Conservation (phyloP, 2,113 vertebrate genomes). For the Eptesicus fuscus region DNA sequence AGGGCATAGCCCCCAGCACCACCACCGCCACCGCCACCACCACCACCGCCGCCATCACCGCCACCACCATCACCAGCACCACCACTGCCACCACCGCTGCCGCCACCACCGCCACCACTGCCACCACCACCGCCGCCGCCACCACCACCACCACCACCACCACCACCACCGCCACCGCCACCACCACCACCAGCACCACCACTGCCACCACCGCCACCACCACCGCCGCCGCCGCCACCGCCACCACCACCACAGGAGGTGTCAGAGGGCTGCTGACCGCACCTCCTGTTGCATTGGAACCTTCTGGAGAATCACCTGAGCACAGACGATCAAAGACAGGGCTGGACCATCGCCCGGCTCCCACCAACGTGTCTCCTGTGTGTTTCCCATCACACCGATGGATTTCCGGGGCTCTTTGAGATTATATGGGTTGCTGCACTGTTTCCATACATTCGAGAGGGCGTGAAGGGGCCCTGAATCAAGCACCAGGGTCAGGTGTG, state of each 20-base stretch:
- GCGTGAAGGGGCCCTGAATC: neutral
- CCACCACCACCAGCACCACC: neutral
- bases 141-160: no score
- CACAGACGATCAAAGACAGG: fast-evolving
- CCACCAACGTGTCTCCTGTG: fast-evolving
- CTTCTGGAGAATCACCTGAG: neutral
- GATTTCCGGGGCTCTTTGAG: neutral
- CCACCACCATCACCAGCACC: no score
- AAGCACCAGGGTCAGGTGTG: neutral
- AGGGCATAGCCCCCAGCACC: neutral
- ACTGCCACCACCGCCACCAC: no score
- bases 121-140: no score
- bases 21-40: no score
- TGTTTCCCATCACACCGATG: neutral
- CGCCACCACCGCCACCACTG: no score
- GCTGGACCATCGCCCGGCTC: neutral
- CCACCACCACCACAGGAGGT: neutral
- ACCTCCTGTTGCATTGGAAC: fast-evolving
- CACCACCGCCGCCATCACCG: no score
- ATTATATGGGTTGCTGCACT: neutral
- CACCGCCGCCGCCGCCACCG: fast-evolving
- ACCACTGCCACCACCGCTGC: neutral
- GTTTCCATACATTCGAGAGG: no score
- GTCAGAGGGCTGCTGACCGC: no score
- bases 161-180: no score